Conservation (phyloP, 2,888 invertebrate species). For the Aphidoletes aphidimyza region DNA sequence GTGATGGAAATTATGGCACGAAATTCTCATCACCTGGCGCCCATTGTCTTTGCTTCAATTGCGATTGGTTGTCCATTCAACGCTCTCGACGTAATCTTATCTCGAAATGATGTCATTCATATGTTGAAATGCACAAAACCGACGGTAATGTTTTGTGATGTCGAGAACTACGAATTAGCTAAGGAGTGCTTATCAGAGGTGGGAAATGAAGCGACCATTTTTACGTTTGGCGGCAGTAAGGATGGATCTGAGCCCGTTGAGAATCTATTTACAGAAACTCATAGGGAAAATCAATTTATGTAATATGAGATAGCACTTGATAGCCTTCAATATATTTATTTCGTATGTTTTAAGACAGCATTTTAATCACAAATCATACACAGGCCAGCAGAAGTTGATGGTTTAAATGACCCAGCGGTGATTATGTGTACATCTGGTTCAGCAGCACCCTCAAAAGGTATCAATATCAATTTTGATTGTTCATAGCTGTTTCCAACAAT, state of each 20-base stretch:
- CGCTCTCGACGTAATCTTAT: slow-evolving; percentile 62
- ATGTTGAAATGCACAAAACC: slow-evolving; percentile 63
- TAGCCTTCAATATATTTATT: too few species aligned
- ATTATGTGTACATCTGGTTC: slow-evolving; percentile 64
- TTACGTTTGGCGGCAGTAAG: slow-evolving; percentile 60
- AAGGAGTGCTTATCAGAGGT: slow-evolving; percentile 59
- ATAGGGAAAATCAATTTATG: slow-evolving; percentile 57
- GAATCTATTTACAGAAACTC: slow-evolving; percentile 59
- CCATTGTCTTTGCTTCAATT: too few species aligned
- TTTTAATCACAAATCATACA: too few species aligned
- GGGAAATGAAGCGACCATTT: slow-evolving; percentile 59
- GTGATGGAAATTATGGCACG: slow-evolving; percentile 62
- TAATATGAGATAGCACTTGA: too few species aligned
- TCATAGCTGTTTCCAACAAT: too few species aligned
- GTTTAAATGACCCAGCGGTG: slow-evolving; percentile 57
- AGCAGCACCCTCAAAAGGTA: slow-evolving; percentile 62
- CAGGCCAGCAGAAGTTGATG: slow-evolving; percentile 47
- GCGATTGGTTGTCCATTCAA: slow-evolving; percentile 64
- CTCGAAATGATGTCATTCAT: slow-evolving; percentile 62
- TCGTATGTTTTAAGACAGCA: too few species aligned
- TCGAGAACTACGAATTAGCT: slow-evolving; percentile 60
- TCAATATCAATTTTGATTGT: too few species aligned
- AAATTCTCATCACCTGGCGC: slow-evolving; percentile 62
- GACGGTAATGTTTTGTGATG: slow-evolving; percentile 64
- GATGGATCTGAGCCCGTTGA: slow-evolving; percentile 60